Conservation (phyloP, 2,888 invertebrate genomes). For the Acronicta alni region DNA sequence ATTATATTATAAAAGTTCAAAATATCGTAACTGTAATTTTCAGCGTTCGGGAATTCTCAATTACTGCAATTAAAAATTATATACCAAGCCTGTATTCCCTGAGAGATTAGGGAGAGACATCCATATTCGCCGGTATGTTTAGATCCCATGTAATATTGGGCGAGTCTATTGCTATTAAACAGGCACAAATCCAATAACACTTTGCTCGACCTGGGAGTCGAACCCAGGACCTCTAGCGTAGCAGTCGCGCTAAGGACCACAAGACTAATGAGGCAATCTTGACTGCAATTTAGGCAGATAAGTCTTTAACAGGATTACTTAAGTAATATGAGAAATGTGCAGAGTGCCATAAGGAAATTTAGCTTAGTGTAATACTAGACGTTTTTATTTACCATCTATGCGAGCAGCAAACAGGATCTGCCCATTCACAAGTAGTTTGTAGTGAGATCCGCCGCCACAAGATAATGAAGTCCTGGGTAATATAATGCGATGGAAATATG, state of each 20-base stretch:
- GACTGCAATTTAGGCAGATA: slow-evolving; percentile 8
- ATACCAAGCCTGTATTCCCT: too few species aligned
- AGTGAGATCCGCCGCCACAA: slow-evolving; percentile 63
- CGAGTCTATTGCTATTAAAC: too few species aligned
- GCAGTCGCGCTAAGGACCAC: too few species aligned
- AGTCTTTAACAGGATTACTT: slow-evolving; percentile 16
- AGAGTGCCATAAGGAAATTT: slow-evolving; percentile 38
- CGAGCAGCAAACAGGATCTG: slow-evolving; percentile 58
- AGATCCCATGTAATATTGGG: too few species aligned
- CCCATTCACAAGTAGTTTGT: slow-evolving; percentile 58
- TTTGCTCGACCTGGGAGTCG: too few species aligned
- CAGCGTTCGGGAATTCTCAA: neutral
- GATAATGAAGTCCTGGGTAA: slow-evolving; percentile 73
- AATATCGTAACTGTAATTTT: too few species aligned
- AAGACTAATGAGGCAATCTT: too few species aligned
- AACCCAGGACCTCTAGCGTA: too few species aligned
- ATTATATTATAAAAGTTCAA: too few species aligned
- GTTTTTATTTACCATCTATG: slow-evolving; percentile 44
- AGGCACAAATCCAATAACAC: too few species aligned
- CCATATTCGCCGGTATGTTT: too few species aligned
- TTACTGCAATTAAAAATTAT: slow-evolving; percentile 10
- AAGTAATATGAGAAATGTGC: slow-evolving; percentile 35
- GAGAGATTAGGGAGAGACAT: too few species aligned
- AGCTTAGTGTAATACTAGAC: slow-evolving; percentile 49
- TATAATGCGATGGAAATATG: slow-evolving; percentile 58